phyloP scores from a whole-genome alignment of 2,888 invertebrate species.

The Asteroscopus sphinx region DNA sequence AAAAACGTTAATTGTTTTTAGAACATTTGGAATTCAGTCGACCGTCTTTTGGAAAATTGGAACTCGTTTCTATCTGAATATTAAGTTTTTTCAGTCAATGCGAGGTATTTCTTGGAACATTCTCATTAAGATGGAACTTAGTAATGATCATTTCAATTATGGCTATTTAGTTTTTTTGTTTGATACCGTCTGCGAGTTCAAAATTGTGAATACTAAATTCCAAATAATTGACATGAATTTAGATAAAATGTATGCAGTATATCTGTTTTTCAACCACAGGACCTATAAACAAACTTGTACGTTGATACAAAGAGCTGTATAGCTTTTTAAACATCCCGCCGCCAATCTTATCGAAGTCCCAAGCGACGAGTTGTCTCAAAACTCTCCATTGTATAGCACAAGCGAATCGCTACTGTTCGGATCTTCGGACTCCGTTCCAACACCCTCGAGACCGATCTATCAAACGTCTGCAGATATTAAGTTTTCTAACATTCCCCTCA shows the following conservation, averaged over 20 bases:
- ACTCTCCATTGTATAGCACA: slow-evolving; percentile 65
- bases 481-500: slow-evolving; percentile 77
- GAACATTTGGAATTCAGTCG: too few species aligned
- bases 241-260: not conserved
- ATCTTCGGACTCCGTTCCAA: slow-evolving; percentile 63
- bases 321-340: slow-evolving; percentile 29
- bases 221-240: not conserved
- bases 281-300: slow-evolving; percentile 16
- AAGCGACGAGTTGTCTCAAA: slow-evolving; percentile 65
- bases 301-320: slow-evolving; percentile 15
- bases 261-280: slow-evolving; percentile 4
- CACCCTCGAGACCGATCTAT: slow-evolving; percentile 85
- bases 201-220: too few species aligned
- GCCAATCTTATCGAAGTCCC: slow-evolving; percentile 57
- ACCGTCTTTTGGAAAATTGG: too few species aligned
- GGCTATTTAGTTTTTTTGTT: too few species aligned
- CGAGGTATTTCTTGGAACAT: too few species aligned
- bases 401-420: slow-evolving; percentile 74
- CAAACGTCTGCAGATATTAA: slow-evolving; percentile 82
- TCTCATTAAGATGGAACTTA: too few species aligned
- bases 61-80: too few species aligned
- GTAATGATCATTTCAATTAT: too few species aligned
- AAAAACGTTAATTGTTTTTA: too few species aligned
- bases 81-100: too few species aligned
- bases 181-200: too few species aligned